Evolutionary conservation across 2,113 vertebrate species (phyloP).

Genomic region (Anoura caudifer): DNA sequence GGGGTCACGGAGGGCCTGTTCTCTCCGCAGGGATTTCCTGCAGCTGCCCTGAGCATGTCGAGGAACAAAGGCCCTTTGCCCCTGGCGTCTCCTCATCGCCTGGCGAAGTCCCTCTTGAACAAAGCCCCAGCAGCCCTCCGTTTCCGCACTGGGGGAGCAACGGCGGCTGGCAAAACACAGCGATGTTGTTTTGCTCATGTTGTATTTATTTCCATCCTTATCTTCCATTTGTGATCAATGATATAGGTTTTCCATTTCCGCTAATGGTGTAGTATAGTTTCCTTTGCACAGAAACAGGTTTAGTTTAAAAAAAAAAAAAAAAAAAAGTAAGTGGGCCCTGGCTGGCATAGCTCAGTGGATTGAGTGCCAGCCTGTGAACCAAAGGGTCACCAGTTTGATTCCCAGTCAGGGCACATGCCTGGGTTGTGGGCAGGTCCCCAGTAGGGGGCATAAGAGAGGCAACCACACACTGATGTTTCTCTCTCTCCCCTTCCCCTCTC

Average conservation of each 20-base stretch:
- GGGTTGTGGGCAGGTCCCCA: too few relatives aligned
- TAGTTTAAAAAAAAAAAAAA: neutral
- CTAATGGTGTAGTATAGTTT: neutral
- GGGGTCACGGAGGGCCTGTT: rapidly evolving
- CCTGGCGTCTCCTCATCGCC: neutral
- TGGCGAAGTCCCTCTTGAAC: rapidly evolving
- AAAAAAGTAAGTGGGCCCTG: too few relatives aligned
- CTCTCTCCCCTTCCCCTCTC: too few relatives aligned
- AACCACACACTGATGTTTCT: too few relatives aligned
- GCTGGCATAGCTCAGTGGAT: too few relatives aligned
- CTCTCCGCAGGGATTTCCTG: neutral
- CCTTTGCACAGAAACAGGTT: neutral
- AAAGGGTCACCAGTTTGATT: too few relatives aligned
- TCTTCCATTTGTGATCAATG: neutral
- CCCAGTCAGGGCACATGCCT: too few relatives aligned
- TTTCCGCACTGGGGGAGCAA: neutral
- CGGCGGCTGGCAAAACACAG: neutral
- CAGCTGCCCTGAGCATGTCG: neutral
- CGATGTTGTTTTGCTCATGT: neutral
- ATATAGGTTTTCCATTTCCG: neutral
- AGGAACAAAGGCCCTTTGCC: neutral
- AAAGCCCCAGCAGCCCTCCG: too few relatives aligned
- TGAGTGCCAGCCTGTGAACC: too few relatives aligned
- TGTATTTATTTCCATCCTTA: neutral
- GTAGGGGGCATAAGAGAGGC: too few relatives aligned